Evolutionary conservation across 1,140 invertebrate genomes (phyloP).

Genomic region (Hestina assimilis): DNA sequence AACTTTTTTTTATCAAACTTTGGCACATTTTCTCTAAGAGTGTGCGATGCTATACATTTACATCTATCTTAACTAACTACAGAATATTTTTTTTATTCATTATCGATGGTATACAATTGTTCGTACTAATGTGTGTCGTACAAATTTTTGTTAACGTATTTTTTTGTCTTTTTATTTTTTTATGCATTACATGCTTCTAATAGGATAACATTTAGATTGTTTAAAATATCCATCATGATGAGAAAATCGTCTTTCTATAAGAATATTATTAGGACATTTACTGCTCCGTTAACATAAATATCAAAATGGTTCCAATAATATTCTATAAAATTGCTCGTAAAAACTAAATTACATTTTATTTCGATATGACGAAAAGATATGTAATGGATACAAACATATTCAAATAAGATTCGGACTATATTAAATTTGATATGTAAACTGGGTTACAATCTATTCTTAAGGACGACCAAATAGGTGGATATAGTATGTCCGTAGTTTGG

Average conservation of each 20-base stretch:
- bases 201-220: neutral
- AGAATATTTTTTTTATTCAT: no score
- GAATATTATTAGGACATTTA: slow-evolving; percentile 26
- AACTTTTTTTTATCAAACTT: slow-evolving; percentile 11
- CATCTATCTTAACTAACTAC: no score
- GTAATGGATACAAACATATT: slow-evolving; percentile 25
- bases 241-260: neutral
- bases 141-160: no score
- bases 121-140: no score
- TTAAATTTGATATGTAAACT: slow-evolving; percentile 52
- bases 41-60: neutral
- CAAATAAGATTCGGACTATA: slow-evolving; percentile 34
- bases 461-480: slow-evolving; percentile 10
- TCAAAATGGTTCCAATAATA: slow-evolving; percentile 25
- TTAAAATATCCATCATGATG: neutral
- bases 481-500: neutral
- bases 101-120: no score
- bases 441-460: slow-evolving; percentile 20
- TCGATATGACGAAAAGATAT: slow-evolving; percentile 33
- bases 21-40: slow-evolving; percentile 6
- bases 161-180: neutral
- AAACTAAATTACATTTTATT: slow-evolving; percentile 41
- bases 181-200: neutral
- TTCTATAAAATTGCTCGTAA: slow-evolving; percentile 37
- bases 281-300: slow-evolving; percentile 34